phyloP scores from a whole-genome alignment of 1,140 invertebrate species.

The Lasioglossum albipes region DNA sequence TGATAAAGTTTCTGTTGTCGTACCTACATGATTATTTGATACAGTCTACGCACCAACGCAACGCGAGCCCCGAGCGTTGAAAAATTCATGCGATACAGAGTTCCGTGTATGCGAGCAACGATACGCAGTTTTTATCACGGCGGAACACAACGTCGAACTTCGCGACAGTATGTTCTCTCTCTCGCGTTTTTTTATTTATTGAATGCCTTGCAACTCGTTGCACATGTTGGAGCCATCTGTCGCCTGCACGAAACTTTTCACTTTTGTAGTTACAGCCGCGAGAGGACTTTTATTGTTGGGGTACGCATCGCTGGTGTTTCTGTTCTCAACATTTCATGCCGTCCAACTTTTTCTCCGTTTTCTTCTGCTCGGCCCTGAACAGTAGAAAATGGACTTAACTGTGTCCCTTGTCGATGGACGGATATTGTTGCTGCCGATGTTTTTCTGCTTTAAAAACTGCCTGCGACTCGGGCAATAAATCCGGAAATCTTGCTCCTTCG shows the following conservation, averaged over 20 bases:
- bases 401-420: neutral
- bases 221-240: conserved; percentile 56
- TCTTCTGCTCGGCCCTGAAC: neutral
- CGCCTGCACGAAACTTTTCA: conserved; percentile 48
- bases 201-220: conserved; percentile 48
- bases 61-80: too few species aligned
- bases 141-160: conserved; percentile 24
- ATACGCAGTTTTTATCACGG: conserved; percentile 4
- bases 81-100: neutral
- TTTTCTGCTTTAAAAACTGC: neutral
- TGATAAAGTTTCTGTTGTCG: too few species aligned
- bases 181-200: conserved; percentile 29
- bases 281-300: conserved; percentile 27
- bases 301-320: conserved; percentile 3
- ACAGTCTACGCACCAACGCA: too few species aligned
- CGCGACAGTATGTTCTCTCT: too few species aligned
- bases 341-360: neutral
- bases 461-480: neutral
- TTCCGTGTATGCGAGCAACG: too few species aligned
- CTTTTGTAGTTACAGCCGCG: conserved; percentile 26
- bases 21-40: too few species aligned
- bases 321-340: conserved; percentile 23
- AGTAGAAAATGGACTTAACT: neutral
- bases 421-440: neutral
- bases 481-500: neutral